Percentiles rank a stretch among this genome's conserved stretches.
These are phyloP conservation scores for Drosophila hamatofila DNA, from an alignment of 2,888 invertebrate species.

Conservation along the genomic window DNA sequence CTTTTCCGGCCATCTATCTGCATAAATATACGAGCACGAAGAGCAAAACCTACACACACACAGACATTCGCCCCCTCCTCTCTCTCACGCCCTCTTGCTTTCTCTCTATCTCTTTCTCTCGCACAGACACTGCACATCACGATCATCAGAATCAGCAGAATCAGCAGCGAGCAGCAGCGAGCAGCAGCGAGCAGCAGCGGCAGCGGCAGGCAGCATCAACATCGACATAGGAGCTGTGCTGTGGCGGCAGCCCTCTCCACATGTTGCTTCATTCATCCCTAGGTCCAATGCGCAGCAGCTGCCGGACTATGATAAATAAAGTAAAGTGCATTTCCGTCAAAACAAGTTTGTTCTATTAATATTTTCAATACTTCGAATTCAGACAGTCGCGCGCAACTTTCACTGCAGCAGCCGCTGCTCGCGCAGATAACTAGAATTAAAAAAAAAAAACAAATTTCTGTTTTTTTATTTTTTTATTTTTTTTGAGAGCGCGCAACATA, in stretches of 20 bases:
- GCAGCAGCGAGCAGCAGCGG: conserved; percentile 35
- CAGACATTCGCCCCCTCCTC: conserved; percentile 9
- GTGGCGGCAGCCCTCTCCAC: conserved; percentile 65
- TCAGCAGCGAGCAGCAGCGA: conserved; percentile 31
- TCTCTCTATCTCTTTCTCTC: not conserved
- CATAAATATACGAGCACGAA: conserved; percentile 68
- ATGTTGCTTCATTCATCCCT: conserved; percentile 80
- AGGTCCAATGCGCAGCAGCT: conserved; percentile 51
- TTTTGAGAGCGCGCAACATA: conserved; percentile 59
- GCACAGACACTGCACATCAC: conserved; percentile 14
- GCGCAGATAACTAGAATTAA: conserved; percentile 77
- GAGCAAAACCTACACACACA: conserved; percentile 25
- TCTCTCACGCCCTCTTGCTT: not conserved
- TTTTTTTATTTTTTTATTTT: conserved; percentile 1
- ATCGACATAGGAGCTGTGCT: conserved; percentile 54
- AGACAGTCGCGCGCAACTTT: conserved; percentile 74
- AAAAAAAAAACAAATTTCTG: conserved; percentile 24
- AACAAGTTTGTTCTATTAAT: conserved; percentile 81
- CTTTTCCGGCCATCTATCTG: conserved; percentile 82
- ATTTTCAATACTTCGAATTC: conserved; percentile 82
- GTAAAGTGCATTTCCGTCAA: conserved; percentile 81
- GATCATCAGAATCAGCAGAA: conserved; percentile 57
- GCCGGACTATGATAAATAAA: conserved; percentile 79
- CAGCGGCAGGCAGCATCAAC: conserved; percentile 51
- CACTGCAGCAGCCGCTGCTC: conserved; percentile 62